Base-by-base conservation (phyloP, 2,888 invertebrate genomes). In the Autographa gamma region DNA sequence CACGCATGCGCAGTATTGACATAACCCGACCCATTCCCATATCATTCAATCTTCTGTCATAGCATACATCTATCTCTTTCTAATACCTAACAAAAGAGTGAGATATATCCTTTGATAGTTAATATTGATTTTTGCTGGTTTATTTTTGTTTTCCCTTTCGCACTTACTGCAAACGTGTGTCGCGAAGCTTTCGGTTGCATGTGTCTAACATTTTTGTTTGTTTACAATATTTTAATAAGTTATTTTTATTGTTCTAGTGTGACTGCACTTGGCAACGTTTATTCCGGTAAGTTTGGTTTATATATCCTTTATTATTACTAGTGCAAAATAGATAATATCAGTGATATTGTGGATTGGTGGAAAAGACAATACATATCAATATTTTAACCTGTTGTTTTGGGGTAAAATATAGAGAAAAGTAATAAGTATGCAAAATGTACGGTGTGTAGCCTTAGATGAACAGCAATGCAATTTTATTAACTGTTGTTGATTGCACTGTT, bases 1-100 rank as follows among this genome's bases (percentile, higher is more conserved):
- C n/a, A 73, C 86, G 87, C 86, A 82, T 83, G 86, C 80, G 80
- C 56, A 11, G 13, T 68, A 63, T 38, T n/a, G 52, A 38, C 66
- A 31, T 58, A 34, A 75, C 64, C 69, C 73, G 34, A 13, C 58
- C 16, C 63, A 77, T 68, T 66, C 13, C 41, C 79, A 76, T 63
- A 63, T 64, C 60, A 52, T 59, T 32, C 54, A 61, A 13, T 54
- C 63, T 52, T 63, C 13, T 73, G 68, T 76, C 76, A 70, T 58
- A 65, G 61, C 34, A n/a, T 58, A 11, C 34, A 13, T n/a, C 18
- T n/a, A 32, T 77, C 80, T 52, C 60, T 77, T 32, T 77, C 76
- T 56, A 31, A 41, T 38, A 14, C 48, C n/a, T n/a, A n/a, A 48
- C 7, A 7, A 25, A 52, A 31, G 56, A 67, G 25, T 0, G 64